phyloP scores from a whole-genome alignment of 2,113 vertebrate genomes.

The Pseudopipra pipra region DNA sequence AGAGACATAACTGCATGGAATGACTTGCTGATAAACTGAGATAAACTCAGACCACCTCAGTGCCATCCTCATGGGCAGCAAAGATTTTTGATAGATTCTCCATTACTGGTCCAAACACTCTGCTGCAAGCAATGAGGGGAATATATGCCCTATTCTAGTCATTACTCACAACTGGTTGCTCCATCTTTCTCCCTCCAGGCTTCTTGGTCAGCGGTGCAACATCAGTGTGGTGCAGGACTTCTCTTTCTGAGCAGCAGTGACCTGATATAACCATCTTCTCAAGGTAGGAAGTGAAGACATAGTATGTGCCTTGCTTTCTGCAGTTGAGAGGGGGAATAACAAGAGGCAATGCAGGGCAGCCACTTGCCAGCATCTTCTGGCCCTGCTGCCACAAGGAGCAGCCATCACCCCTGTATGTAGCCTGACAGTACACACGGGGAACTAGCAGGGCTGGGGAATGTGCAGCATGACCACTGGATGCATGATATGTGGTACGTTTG shows the following conservation, averaged over 20 bases:
- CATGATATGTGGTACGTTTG: rapidly evolving
- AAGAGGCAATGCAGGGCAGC: neutral
- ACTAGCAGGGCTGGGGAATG: neutral
- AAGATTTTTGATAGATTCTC: neutral
- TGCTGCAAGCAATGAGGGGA: neutral
- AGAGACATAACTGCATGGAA: neutral
- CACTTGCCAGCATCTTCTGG: neutral
- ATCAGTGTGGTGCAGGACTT: neutral
- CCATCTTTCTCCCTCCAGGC: neutral
- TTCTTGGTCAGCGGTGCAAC: neutral
- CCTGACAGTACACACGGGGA: rapidly evolving
- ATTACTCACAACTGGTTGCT: neutral
- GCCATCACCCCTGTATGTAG: neutral
- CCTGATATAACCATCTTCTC: neutral
- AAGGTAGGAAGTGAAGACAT: neutral
- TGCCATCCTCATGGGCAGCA: neutral
- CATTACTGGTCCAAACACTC: neutral
- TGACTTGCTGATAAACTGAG: neutral
- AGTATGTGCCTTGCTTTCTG: neutral
- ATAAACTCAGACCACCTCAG: neutral
- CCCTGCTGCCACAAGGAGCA: neutral
- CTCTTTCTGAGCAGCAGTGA: neutral
- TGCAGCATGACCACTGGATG: rapidly evolving
- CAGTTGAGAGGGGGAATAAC: neutral
- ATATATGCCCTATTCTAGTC: neutral